Conservation (phyloP, 1,140 invertebrate species). For the Rhopalosiphum maidis region DNA sequence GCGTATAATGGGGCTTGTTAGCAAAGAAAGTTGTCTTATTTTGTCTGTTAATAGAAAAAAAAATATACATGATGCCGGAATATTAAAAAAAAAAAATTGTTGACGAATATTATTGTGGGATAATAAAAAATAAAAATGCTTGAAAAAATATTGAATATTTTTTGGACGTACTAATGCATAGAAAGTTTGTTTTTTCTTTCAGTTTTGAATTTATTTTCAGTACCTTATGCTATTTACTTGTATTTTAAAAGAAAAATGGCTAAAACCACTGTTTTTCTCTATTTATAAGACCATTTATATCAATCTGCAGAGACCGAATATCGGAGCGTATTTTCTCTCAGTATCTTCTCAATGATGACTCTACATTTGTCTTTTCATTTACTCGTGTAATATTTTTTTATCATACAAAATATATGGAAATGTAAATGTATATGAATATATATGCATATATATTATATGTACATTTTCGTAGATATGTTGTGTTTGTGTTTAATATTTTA, state of each 20-base stretch:
- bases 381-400: not conserved
- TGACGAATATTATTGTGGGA: not conserved
- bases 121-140: not conserved
- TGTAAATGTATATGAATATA: not conserved
- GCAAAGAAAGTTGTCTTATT: not conserved
- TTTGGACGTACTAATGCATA: too few species aligned
- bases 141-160: too few species aligned
- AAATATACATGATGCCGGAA: not conserved
- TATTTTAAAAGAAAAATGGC: not conserved
- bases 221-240: not conserved
- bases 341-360: not conserved
- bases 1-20: constrained; percentile 6
- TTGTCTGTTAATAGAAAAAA: not conserved
- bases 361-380: not conserved
- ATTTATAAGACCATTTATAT: constrained; percentile 4
- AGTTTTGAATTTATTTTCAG: not conserved
- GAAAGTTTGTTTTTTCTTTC: not conserved
- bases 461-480: not conserved
- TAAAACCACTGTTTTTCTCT: not conserved
- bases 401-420: not conserved
- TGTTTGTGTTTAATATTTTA: not conserved
- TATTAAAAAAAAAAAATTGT: not conserved
- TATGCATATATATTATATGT: not conserved
- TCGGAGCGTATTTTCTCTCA: not conserved
- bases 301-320: not conserved